A percentile compares a stretch with the other conserved stretches of the same genome.
Evolutionary conservation across 2,797 vertebrate species (phyloP).

Genomic region (Myotis findleyi): DNA sequence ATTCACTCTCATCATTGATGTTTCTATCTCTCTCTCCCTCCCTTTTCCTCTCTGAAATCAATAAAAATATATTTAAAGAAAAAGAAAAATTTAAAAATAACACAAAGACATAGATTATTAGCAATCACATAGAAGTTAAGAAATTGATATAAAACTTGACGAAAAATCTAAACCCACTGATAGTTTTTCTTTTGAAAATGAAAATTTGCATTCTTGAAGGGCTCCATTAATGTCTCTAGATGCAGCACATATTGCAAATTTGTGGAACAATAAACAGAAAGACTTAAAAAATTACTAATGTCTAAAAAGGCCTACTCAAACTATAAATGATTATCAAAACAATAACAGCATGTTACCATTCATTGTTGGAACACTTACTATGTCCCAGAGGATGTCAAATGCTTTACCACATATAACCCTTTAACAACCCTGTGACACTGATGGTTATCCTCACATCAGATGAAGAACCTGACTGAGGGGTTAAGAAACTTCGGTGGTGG

Average conservation of each 20-base stretch:
- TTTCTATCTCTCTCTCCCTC: not conserved
- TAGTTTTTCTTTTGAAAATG: not conserved
- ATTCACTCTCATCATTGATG: not conserved
- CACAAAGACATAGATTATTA: constrained; percentile 40
- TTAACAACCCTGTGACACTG: not conserved
- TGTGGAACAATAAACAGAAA: not conserved
- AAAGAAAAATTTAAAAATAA: not conserved
- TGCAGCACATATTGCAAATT: not conserved
- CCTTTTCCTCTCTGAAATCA: too few species aligned
- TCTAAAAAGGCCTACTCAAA: not conserved
- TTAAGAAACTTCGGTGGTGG: not conserved
- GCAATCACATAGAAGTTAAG: not conserved
- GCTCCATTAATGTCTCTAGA: not conserved
- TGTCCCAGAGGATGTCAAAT: not conserved
- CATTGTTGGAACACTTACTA: not conserved
- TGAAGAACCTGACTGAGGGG: not conserved
- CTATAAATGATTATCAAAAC: not conserved
- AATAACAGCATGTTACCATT: not conserved
- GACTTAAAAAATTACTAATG: not conserved
- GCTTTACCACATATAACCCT: not conserved
- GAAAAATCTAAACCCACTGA: not conserved
- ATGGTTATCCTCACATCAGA: not conserved
- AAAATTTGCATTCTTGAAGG: not conserved
- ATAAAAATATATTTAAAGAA: not conserved
- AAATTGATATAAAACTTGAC: constrained; percentile 35